Percentiles rank a stretch among this genome's conserved stretches.
phyloP scores from a whole-genome alignment of 2,888 invertebrate genomes.

The Napeogenes sylphis region DNA sequence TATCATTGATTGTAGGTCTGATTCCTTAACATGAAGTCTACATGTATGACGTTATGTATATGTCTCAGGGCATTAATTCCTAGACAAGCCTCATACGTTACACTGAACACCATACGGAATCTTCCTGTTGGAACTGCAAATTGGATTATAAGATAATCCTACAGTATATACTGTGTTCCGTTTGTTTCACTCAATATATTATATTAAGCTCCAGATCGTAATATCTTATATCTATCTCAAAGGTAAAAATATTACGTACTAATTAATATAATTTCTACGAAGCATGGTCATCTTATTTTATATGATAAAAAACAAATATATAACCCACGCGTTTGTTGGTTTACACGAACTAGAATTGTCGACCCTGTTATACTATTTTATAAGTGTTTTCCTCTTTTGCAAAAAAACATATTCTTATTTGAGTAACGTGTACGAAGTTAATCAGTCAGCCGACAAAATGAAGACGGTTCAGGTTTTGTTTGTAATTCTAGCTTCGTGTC shows the following conservation, averaged over 20 bases:
- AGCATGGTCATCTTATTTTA: neutral
- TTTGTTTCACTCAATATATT: neutral
- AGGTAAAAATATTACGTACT: too few species aligned
- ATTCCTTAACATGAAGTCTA: too few species aligned
- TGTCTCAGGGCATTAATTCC: neutral
- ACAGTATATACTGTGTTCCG: neutral
- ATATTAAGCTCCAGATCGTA: neutral
- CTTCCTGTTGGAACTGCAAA: slow-evolving; percentile 4
- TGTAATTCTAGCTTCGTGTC: slow-evolving; percentile 49
- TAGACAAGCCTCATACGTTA: neutral
- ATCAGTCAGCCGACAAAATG: slow-evolving; percentile 57
- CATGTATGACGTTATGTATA: too few species aligned
- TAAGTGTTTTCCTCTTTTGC: slow-evolving; percentile 50
- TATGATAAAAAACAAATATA: neutral
- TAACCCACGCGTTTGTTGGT: neutral
- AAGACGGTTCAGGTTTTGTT: slow-evolving; percentile 52
- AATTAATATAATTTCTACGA: neutral
- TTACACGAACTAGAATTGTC: slow-evolving; percentile 7
- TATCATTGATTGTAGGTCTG: too few species aligned
- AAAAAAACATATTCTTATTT: slow-evolving; percentile 45
- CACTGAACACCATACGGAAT: neutral
- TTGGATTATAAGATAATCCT: slow-evolving; percentile 6
- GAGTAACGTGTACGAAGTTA: slow-evolving; percentile 30
- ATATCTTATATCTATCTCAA: neutral
- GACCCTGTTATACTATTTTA: slow-evolving; percentile 33